Percentiles rank a stretch among this genome's conserved stretches.
Evolutionary conservation across 2,113 vertebrate species (phyloP).

Genomic region (Lethenteron camtschaticum): DNA sequence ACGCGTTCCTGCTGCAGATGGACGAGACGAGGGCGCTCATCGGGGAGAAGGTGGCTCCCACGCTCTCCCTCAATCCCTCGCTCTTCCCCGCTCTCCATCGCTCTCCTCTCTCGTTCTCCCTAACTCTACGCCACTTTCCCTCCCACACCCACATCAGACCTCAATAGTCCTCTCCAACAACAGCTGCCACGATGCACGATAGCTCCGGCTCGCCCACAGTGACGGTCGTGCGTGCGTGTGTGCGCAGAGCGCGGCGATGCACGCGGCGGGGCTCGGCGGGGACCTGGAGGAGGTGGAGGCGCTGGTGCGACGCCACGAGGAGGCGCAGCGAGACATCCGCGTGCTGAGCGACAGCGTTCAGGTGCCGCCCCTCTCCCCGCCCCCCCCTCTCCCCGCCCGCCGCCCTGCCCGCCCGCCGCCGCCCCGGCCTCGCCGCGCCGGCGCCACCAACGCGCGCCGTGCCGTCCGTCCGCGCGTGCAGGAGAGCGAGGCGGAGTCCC

Average conservation of each 20-base stretch:
- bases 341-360: constrained; percentile 42
- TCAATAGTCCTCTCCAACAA: not conserved
- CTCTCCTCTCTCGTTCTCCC: not conserved
- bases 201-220: not conserved
- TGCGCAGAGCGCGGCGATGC: constrained; percentile 25
- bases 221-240: not conserved
- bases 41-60: not conserved
- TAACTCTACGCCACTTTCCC: not conserved
- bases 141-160: not conserved
- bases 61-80: not conserved
- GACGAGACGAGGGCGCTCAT: not conserved
- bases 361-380: constrained; percentile 24
- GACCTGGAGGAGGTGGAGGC: constrained; percentile 45
- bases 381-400: not conserved
- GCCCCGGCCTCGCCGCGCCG: not conserved
- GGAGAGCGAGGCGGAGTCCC: constrained; percentile 26
- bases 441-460: not conserved
- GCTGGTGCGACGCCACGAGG: constrained; percentile 38
- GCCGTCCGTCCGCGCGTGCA: constrained; percentile 12
- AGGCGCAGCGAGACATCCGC: constrained; percentile 35
- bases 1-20: not conserved
- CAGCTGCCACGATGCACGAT: not conserved
- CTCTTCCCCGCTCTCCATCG: not conserved
- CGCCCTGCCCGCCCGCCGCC: not conserved
- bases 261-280: constrained; percentile 27